Evolutionary conservation across 2,888 invertebrate genomes (phyloP), one percentile per base, ranked within the genome.

Genomic region (Sylvicola cinctus): DNA sequence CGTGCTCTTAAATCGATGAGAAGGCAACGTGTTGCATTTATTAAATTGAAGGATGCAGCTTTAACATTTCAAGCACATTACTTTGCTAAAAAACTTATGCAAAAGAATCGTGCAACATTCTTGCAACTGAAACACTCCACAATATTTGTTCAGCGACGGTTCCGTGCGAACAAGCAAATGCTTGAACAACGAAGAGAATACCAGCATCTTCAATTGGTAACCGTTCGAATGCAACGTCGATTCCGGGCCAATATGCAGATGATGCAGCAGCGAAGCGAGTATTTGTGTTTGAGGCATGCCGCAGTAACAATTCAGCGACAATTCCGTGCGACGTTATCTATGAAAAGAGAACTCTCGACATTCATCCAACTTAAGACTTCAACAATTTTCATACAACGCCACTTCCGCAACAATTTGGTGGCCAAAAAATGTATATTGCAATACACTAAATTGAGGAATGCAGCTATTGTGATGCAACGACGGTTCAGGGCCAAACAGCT

Each of bases 31-130:
- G 39, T 40, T 15, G 38, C 47, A 36, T 60, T 45, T 45, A 37
- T 55, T 35, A 45, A 40, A 26, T 29, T 51, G 3, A 58, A 44
- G 45, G 41, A 41, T 12, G 50, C 48, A 17, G 43, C 48, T 7
- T 45, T 58, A 12, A 42, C 41, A 3, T 43, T 61, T 14, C 66
- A 66, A 41, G 54, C 58, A 11, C 39, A 45, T 10, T 51, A 55
- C 38, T 55, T 63, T 55, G 52, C 39, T 41, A 45, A 43, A 54
- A 45, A 40, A 33, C 44, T 8, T 34, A 41, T 35, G 40, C 51
- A 20, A 48, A 44, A 38, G 42, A 36, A 41, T 14, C 39, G 44
- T 36, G 25, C 40, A 11, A 36, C 45, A 2, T 57, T 43, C 38
- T 11, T 36, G 28, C 20, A 31, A 5, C 44, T 57, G 8, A 47